Percentiles rank a stretch among this genome's conserved stretches.
Evolutionary conservation across 2,113 vertebrate genomes (phyloP).

Genomic region (Limanda limanda): DNA sequence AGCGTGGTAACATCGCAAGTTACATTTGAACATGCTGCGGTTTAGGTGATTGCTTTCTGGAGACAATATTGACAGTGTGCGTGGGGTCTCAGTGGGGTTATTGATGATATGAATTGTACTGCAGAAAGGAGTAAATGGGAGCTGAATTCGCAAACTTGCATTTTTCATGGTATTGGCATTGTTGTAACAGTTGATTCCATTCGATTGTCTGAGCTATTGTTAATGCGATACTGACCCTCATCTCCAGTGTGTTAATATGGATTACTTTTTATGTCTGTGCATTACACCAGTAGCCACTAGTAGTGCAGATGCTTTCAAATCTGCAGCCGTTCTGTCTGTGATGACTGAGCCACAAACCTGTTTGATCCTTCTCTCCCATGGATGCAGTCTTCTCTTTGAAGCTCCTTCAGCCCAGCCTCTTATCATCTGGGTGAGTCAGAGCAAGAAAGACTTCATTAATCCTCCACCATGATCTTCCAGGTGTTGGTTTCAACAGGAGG

Average conservation of each 20-base stretch:
- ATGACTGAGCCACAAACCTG: conserved; percentile 26
- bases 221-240: background rate
- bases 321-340: conserved; percentile 25
- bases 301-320: conserved; percentile 31
- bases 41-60: background rate
- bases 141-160: background rate
- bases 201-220: background rate
- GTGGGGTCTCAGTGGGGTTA: background rate
- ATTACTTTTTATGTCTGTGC: background rate
- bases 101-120: background rate
- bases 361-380: conserved; percentile 29
- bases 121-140: too few species aligned
- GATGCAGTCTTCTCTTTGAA: conserved; percentile 45
- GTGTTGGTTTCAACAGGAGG: conserved; percentile 49
- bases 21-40: background rate
- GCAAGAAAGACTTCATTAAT: conserved; percentile 58
- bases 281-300: conserved; percentile 3
- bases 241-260: background rate
- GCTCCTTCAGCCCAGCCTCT: conserved; percentile 30
- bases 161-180: background rate
- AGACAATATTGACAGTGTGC: background rate
- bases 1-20: background rate
- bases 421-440: conserved; percentile 56
- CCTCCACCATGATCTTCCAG: conserved; percentile 40
- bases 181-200: too few species aligned